phyloP scores from a whole-genome alignment of 2,797 vertebrate genomes.

The Eutrigla gurnardus region DNA sequence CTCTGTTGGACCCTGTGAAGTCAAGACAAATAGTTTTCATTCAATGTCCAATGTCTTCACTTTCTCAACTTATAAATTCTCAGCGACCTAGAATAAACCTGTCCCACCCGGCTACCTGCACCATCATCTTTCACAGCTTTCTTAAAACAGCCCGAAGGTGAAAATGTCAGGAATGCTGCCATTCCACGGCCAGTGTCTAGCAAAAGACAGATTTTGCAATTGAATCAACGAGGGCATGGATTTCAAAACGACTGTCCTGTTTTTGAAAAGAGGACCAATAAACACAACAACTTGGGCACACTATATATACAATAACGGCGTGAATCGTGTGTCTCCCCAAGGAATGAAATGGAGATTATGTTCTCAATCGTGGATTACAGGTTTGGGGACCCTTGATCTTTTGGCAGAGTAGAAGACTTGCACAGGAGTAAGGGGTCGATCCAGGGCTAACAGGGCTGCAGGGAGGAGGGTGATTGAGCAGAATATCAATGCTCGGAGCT shows the following conservation, averaged over 20 bases:
- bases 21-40: conserved; percentile 61
- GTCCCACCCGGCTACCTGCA: conserved; percentile 41
- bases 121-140: conserved; percentile 61
- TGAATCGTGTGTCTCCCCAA: conserved; percentile 23
- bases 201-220: conserved; percentile 25
- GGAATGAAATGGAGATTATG: conserved; percentile 60
- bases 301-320: conserved; percentile 39
- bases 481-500: conserved; percentile 68
- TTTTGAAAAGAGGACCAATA: conserved; percentile 35
- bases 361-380: conserved; percentile 67
- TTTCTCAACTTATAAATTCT: conserved; percentile 61
- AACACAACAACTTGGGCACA: conserved; percentile 18
- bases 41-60: conserved; percentile 59
- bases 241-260: conserved; percentile 36
- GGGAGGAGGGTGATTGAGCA: conserved; percentile 60
- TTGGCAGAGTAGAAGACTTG: conserved; percentile 31
- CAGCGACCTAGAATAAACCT: conserved; percentile 61
- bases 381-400: conserved; percentile 70
- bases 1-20: conserved; percentile 40
- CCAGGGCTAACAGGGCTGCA: conserved; percentile 53
- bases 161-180: conserved; percentile 41
- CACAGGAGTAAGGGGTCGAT: conserved; percentile 55
- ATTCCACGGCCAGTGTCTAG: neutral
- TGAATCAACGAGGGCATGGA: conserved; percentile 34
- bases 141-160: conserved; percentile 61